A percentile compares a stretch with the other conserved stretches of the same genome.
Evolutionary conservation across 1,140 invertebrate species (phyloP).

Genomic region (Trichomalopsis sarcophagae): DNA sequence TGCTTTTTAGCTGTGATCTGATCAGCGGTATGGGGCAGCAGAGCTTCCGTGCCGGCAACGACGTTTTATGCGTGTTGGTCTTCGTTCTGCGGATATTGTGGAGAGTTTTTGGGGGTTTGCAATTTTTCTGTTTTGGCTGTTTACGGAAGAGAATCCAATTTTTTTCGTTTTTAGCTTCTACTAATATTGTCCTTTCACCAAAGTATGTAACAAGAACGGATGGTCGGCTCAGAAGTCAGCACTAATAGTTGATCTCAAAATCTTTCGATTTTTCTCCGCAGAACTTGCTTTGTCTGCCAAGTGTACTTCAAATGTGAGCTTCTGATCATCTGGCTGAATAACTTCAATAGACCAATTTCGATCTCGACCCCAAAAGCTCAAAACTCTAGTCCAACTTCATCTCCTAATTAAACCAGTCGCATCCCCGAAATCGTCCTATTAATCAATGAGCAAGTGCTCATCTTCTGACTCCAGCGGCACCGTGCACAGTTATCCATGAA

Average conservation of each 20-base stretch:
- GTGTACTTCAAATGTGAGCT: neutral
- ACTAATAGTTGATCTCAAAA: conserved; percentile 9
- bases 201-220: neutral
- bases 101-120: neutral
- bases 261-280: neutral
- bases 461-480: neutral
- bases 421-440: neutral
- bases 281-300: neutral
- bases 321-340: too few relatives aligned
- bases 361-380: too few relatives aligned
- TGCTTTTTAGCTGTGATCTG: neutral
- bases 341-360: too few relatives aligned
- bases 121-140: too few relatives aligned
- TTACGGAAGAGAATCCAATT: neutral
- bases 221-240: neutral
- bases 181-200: neutral
- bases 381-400: neutral
- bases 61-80: neutral
- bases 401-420: neutral
- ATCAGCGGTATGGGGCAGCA: neutral
- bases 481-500: neutral
- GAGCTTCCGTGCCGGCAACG: neutral
- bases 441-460: conserved; percentile 5
- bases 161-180: neutral
- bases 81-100: neutral